A percentile compares a stretch with the other conserved stretches of the same genome.
Evolutionary conservation across 92 coral and sea anemone genomes (phyloP).

Genomic region (Nematostella vectensis): DNA sequence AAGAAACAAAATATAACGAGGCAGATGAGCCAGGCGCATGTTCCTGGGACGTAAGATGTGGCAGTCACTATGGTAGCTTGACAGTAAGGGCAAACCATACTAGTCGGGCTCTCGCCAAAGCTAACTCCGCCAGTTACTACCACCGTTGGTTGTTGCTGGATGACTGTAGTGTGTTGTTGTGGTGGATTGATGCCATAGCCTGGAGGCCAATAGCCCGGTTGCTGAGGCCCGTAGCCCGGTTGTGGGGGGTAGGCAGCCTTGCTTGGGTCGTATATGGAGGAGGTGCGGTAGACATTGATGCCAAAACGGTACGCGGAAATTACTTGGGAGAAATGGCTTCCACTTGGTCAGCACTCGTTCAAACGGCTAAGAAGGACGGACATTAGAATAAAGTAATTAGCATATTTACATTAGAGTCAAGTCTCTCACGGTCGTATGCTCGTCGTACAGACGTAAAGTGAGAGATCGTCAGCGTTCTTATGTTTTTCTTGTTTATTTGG

Average conservation of each 20-base stretch:
- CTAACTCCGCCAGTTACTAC: slow-evolving; percentile 15
- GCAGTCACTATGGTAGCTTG: slow-evolving; percentile 56
- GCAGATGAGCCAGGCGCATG: slow-evolving; percentile 65
- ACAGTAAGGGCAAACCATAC: slow-evolving; percentile 66
- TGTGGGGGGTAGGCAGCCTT: slow-evolving; percentile 20
- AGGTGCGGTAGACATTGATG: too few species aligned
- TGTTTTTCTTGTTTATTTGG: too few species aligned
- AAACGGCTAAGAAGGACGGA: too few species aligned
- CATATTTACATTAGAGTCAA: too few species aligned
- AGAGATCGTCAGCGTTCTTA: too few species aligned
- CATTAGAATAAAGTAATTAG: too few species aligned
- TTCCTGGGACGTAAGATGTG: slow-evolving; percentile 45
- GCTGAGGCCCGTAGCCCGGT: slow-evolving; percentile 33
- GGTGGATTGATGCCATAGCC: not conserved
- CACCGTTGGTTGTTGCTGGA: slow-evolving; percentile 37
- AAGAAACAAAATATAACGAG: slow-evolving; percentile 36
- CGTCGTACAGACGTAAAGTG: too few species aligned
- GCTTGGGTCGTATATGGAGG: slow-evolving; percentile 13
- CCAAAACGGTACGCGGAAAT: too few species aligned
- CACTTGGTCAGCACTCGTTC: too few species aligned
- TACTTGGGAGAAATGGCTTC: too few species aligned
- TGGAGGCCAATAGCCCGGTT: slow-evolving; percentile 16
- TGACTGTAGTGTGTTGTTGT: slow-evolving; percentile 15
- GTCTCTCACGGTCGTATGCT: too few species aligned
- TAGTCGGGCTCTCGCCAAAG: slow-evolving; percentile 45